Evolutionary conservation across 2,113 vertebrate species (phyloP), one percentile per base, ranked within the genome.

Genomic region (Peromyscus polionotus): DNA sequence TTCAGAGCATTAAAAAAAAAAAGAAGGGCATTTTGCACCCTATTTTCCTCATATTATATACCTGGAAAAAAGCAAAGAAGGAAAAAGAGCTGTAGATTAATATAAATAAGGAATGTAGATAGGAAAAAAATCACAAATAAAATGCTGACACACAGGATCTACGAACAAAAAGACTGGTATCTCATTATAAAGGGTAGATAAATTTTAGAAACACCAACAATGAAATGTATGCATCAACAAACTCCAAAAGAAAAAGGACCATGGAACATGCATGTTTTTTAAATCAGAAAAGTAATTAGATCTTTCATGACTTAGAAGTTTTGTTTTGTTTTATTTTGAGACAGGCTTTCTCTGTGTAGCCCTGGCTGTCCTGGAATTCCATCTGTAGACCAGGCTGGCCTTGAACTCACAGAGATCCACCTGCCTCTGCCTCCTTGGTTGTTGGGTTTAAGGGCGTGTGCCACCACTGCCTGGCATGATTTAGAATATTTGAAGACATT

Each of bases 61-160:
- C 20, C 48, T 89, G n/a, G 45, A 92, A 84, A 4, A 31, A 33
- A 70, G 14, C 13, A 65, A 13, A 65, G 9, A 75, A 87, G 28
- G 36, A 51, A 94, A 94, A 11, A 12, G 36, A 91, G 61, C 3
- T 83, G n/a, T 19, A 79, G 70, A 22, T 31, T 65, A 95, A 42
- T 48, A 93, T 67, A 7, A 88, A 8, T 75, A 84, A 61, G n/a
- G 2, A 68, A 97, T 73, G 84, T 77, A 91, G 33, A 84, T 77
- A 9, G n/a, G 4, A 70, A 81, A 65, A 87, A 63, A 95, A 86
- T 67, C 22, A 45, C 45, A 85, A 92, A 93, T 51, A 93, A 93
- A 80, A 94, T 91, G 67, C 59, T 95, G 57, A 83, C 33, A 96
- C 89, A 90, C 17, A n/a, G 1, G 92, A 57, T 42, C 22, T 3